These are phyloP conservation scores for Apodemus agrarius DNA, from an alignment of 2,797 vertebrate genomes.

Conservation along the genomic window DNA sequence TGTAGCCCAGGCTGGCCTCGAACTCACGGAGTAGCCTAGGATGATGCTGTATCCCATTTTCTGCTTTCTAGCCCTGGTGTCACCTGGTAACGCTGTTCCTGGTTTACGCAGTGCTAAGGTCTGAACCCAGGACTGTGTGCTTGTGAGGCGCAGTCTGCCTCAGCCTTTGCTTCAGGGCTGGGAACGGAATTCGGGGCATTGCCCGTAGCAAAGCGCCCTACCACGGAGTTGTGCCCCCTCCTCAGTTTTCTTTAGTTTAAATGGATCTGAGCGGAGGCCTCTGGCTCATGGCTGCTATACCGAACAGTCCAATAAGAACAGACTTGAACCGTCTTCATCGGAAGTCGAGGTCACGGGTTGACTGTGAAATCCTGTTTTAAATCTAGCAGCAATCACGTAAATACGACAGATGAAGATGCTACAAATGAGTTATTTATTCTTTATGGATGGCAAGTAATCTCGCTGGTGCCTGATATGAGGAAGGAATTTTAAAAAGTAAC, in stretches of 20 bases:
- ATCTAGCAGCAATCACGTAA: neutral
- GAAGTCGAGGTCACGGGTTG: neutral
- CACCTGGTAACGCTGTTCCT: no score
- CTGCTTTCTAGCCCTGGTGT: no score
- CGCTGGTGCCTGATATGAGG: neutral
- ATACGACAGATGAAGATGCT: neutral
- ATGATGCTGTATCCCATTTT: neutral
- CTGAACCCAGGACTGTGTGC: neutral
- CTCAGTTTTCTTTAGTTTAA: neutral
- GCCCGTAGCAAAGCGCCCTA: neutral
- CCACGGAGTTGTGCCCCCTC: fast-evolving
- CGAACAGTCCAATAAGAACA: neutral
- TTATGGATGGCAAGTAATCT: neutral
- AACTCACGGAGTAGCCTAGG: neutral
- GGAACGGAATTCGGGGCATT: neutral
- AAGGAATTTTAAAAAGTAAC: neutral
- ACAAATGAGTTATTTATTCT: neutral
- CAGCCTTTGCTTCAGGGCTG: neutral
- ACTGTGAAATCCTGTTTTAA: neutral
- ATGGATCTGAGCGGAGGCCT: neutral
- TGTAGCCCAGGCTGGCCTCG: neutral
- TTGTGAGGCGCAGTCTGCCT: neutral
- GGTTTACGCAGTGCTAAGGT: neutral
- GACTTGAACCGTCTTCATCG: neutral
- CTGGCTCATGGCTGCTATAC: neutral